Evolutionary conservation across 2,113 vertebrate species (phyloP).

Genomic region (Pimephales promelas): DNA sequence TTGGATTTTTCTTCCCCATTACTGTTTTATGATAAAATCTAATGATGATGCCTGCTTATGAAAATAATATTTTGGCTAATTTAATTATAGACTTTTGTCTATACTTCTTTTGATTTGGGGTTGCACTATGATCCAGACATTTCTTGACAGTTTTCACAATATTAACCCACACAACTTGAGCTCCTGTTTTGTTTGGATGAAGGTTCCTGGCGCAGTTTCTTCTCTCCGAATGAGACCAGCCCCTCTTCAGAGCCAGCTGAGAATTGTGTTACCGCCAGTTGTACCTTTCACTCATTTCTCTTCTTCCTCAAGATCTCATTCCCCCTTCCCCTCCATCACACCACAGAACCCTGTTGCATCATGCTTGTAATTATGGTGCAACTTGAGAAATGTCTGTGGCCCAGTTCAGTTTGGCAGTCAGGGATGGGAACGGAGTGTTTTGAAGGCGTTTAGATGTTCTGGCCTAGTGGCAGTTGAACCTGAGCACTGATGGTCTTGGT

Average conservation of each 20-base stretch:
- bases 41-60: neutral
- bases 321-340: slow-evolving; percentile 43
- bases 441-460: neutral
- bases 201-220: neutral
- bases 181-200: slow-evolving; percentile 71
- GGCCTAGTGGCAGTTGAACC: neutral
- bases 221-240: slow-evolving; percentile 10
- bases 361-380: slow-evolving; percentile 46
- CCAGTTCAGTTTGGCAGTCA: slow-evolving; percentile 5
- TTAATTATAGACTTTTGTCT: slow-evolving; percentile 5
- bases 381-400: slow-evolving; percentile 25
- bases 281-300: slow-evolving; percentile 42
- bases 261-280: slow-evolving; percentile 44
- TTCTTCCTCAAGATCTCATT: slow-evolving; percentile 24
- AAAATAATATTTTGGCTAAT: neutral
- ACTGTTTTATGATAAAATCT: neutral
- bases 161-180: slow-evolving; percentile 59
- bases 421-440: neutral
- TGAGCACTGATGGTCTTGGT: slow-evolving; percentile 21
- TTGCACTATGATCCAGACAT: neutral
- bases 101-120: neutral
- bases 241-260: slow-evolving; percentile 19
- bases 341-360: slow-evolving; percentile 46
- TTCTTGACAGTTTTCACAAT: slow-evolving; percentile 20
- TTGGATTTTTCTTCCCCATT: neutral